Conservation (phyloP, 1,140 invertebrate species). For the Diploscapter pachys region DNA sequence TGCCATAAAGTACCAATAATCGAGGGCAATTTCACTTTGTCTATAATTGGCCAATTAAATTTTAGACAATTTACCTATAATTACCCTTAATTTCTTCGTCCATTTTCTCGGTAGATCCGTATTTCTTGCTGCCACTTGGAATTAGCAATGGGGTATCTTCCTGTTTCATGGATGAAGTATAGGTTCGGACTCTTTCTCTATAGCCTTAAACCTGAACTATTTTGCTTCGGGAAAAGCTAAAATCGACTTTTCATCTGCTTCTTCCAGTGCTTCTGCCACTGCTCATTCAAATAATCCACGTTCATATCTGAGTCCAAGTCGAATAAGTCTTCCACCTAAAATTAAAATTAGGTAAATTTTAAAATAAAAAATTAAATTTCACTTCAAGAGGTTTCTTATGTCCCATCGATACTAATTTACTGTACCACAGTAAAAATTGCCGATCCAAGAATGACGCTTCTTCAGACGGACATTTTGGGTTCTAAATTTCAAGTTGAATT, state of each 20-base stretch:
- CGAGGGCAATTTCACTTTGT: constrained; percentile 32
- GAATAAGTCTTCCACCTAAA: constrained; percentile 30
- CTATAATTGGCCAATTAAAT: constrained; percentile 19
- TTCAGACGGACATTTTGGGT: constrained; percentile 32
- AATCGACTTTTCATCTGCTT: constrained; percentile 18
- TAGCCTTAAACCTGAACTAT: not conserved
- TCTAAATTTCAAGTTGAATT: constrained; percentile 5
- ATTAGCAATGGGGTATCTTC: constrained; percentile 19
- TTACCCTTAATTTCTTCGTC: not conserved
- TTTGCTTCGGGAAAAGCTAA: not conserved
- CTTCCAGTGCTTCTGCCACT: constrained; percentile 32
- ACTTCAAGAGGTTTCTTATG: constrained; percentile 36
- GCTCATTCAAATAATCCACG: constrained; percentile 21
- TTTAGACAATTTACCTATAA: constrained; percentile 20
- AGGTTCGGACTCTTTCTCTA: not conserved
- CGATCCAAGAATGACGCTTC: constrained; percentile 39
- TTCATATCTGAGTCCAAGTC: constrained; percentile 31
- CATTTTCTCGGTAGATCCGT: constrained; percentile 11
- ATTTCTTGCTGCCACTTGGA: constrained; percentile 8
- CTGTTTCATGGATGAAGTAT: not conserved
- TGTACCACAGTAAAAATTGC: constrained; percentile 36
- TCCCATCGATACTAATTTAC: constrained; percentile 23
- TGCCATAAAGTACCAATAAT: constrained; percentile 28
- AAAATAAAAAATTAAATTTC: not conserved
- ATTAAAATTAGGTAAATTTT: not conserved